Evolutionary conservation across 2,888 invertebrate species (phyloP).

Genomic region (Anagyrus pseudococci): DNA sequence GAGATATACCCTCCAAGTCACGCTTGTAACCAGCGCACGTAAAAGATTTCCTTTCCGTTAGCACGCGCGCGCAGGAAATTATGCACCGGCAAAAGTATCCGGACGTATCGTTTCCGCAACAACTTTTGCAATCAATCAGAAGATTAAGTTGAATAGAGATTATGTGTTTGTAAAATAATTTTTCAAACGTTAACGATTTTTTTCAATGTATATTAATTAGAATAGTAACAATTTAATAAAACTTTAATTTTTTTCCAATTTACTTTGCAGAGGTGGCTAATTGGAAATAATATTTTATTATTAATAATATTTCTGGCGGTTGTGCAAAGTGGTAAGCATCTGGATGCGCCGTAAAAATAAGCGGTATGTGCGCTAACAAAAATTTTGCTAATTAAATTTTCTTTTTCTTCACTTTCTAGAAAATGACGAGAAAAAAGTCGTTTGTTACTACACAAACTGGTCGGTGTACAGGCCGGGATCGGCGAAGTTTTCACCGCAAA

Average conservation of each 20-base stretch:
- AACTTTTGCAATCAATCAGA: constrained; percentile 43
- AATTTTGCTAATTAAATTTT: not conserved
- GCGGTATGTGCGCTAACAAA: constrained; percentile 11
- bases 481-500: constrained; percentile 90
- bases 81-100: constrained; percentile 42
- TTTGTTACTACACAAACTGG: constrained; percentile 95
- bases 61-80: constrained; percentile 44
- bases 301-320: constrained; percentile 49
- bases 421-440: constrained; percentile 74
- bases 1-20: constrained; percentile 28
- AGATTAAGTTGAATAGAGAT: constrained; percentile 22
- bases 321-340: constrained; percentile 52
- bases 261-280: constrained; percentile 52
- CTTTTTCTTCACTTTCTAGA: constrained; percentile 48
- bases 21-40: constrained; percentile 35
- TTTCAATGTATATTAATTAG: not conserved
- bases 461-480: constrained; percentile 90
- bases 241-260: constrained; percentile 22
- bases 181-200: constrained; percentile 2
- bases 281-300: constrained; percentile 50
- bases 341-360: constrained; percentile 12
- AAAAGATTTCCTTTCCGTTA: constrained; percentile 40
- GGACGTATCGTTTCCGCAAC: constrained; percentile 47
- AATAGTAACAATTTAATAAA: too few relatives aligned
- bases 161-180: constrained; percentile 6